phyloP scores from a whole-genome alignment of 2,797 vertebrate species.

The Poeciliopsis turneri region DNA sequence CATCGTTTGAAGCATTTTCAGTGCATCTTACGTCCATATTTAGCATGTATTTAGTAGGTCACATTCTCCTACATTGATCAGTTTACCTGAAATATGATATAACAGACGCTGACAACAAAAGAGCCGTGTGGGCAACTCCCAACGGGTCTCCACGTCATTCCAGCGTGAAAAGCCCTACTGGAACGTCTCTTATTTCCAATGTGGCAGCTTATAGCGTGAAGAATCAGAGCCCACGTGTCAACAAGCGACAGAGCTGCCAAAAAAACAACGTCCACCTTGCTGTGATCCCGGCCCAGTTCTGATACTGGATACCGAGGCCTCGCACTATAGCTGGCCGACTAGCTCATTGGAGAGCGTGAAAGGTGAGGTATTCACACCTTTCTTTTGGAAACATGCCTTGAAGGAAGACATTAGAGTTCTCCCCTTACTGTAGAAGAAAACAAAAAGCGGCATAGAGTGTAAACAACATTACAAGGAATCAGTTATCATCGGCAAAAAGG shows the following conservation, averaged over 20 bases:
- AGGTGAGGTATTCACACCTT: constrained; percentile 48
- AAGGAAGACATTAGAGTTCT: constrained; percentile 60
- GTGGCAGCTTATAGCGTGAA: constrained; percentile 19
- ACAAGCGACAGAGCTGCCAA: constrained; percentile 50
- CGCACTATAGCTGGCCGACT: constrained; percentile 48
- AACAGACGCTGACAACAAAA: constrained; percentile 9
- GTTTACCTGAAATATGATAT: constrained; percentile 17
- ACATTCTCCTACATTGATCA: neutral
- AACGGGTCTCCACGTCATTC: constrained; percentile 8
- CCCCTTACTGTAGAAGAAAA: constrained; percentile 50
- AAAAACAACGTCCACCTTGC: constrained; percentile 30
- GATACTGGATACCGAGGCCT: constrained; percentile 68
- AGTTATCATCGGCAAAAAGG: neutral
- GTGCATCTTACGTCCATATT: neutral
- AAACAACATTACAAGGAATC: constrained; percentile 36
- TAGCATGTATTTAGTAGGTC: neutral
- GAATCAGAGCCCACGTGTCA: constrained; percentile 62
- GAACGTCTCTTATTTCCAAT: constrained; percentile 41
- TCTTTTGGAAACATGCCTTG: constrained; percentile 55
- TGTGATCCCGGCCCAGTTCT: constrained; percentile 63
- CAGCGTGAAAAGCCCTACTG: constrained; percentile 9
- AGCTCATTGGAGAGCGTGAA: constrained; percentile 47
- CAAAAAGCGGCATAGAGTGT: constrained; percentile 31
- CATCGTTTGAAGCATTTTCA: neutral
- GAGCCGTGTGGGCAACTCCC: neutral